Base-by-base conservation (phyloP, 1,140 invertebrate genomes). In the Drosophila funebris region DNA sequence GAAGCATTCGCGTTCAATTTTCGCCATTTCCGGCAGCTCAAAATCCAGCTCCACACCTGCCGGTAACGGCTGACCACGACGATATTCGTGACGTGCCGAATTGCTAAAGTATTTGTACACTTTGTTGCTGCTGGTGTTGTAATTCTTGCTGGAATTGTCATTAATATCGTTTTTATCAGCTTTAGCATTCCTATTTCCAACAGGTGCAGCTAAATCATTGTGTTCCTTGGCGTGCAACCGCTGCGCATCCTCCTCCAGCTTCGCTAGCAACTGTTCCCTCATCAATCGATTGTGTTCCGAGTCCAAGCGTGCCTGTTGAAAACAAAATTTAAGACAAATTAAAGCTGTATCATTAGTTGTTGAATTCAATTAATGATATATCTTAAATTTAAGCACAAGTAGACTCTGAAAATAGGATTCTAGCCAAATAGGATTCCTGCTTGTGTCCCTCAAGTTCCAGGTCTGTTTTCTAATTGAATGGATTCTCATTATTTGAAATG, bases 91-190 rank as follows among this genome's bases (percentile, higher is more conserved):
- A 9, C 76, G 78, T 0, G 90, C 87, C 8, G 90, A 91, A 68
- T 91, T 91, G 39, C 81, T 91, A 31, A 91, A 91, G 58, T 90
- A 91, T 60, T 90, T 89, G 52, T 91, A 91, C 0, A 91, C 90
- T 57, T 89, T 87, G 31, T 91, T 90, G 43, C 73, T 53, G 33
- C 69, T 63, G 2, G 27, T 27, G 0, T 56, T 58, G 53, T 57
- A 75, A 33, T 67, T 62, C 9, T 60, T 77, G 6, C 2, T 63
- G n/a, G 61, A 6, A 4, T 64, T 66, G 7, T 39, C 36, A 37
- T 72, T 69, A 31, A 27, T 57, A 33, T 63, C 61, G 18, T 63
- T 48, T 7, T 60, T 58, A 14, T 27, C 20, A 11, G 18, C 9
- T 13, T 29, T 39, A n/a, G 60, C 3, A 16, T 68, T 61, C 4